These are phyloP conservation scores for Bombus pyrosoma DNA, from an alignment of 1,140 invertebrate species.

Conservation along the genomic window DNA sequence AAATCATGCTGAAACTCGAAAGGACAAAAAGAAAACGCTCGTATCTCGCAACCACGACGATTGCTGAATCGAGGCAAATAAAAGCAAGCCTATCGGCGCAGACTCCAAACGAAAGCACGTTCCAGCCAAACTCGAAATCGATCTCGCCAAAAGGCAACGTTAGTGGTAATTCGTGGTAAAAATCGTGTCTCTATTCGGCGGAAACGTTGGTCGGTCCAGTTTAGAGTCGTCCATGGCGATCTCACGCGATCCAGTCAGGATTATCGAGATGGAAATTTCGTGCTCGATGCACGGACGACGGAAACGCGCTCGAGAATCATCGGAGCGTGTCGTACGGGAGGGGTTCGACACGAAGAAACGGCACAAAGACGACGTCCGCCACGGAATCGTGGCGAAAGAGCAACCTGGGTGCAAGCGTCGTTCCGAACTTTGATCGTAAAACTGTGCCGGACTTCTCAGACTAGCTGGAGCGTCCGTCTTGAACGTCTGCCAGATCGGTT, in stretches of 20 bases:
- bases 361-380: conserved; percentile 53
- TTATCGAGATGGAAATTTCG: conserved; percentile 66
- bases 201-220: conserved; percentile 9
- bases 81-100: too few relatives aligned
- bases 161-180: background rate
- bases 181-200: background rate
- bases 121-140: background rate
- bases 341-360: conserved; percentile 43
- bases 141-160: background rate
- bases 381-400: conserved; percentile 63
- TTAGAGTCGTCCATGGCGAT: background rate
- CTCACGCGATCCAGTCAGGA: conserved; percentile 14
- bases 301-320: conserved; percentile 50
- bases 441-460: conserved; percentile 65
- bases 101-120: background rate
- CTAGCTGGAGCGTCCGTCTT: conserved; percentile 74
- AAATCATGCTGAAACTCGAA: too few relatives aligned
- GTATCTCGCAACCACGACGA: too few relatives aligned
- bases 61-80: too few relatives aligned
- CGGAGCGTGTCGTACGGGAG: conserved; percentile 36
- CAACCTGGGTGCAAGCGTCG: conserved; percentile 76
- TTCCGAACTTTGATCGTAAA: conserved; percentile 80
- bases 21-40: too few relatives aligned
- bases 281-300: conserved; percentile 17
- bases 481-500: conserved; percentile 80